phyloP scores from a whole-genome alignment of 2,113 vertebrate species.

The Lethenteron camtschaticum region DNA sequence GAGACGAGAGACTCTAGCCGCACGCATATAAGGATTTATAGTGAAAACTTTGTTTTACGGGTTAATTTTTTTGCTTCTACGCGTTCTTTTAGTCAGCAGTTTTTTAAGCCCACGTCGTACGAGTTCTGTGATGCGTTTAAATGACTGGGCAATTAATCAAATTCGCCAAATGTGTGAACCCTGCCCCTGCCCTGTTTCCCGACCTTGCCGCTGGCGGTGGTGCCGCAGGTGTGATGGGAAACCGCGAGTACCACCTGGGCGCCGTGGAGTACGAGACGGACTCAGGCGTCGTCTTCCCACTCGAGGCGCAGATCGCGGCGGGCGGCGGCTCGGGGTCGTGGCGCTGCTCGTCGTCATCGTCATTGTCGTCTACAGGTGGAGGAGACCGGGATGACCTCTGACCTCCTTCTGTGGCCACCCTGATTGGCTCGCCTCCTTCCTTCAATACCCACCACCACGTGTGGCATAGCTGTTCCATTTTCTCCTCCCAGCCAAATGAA shows the following conservation, averaged over 20 bases:
- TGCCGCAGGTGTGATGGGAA: conserved; percentile 69
- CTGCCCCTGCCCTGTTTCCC: neutral
- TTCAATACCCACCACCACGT: neutral
- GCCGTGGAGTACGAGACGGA: conserved; percentile 69
- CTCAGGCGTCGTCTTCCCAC: conserved; percentile 51
- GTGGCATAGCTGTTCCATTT: neutral
- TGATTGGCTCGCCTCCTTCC: neutral
- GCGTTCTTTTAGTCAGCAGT: neutral
- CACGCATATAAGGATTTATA: no score
- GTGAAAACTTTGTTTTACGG: no score
- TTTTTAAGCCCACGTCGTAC: neutral
- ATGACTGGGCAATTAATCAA: neutral
- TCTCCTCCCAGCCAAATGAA: no score
- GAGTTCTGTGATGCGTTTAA: neutral
- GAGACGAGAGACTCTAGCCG: no score
- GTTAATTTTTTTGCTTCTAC: neutral
- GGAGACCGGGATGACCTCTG: neutral
- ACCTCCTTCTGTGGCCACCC: neutral
- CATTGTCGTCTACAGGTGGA: conserved; percentile 82
- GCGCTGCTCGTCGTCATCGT: conserved; percentile 76
- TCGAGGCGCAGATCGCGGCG: conserved; percentile 77
- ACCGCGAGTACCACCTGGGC: conserved; percentile 61
- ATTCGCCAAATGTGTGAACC: neutral
- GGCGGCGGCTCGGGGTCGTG: conserved; percentile 65
- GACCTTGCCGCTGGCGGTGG: neutral